Conservation (phyloP, 1,140 invertebrate species). For the Scaptomyza hsui region DNA sequence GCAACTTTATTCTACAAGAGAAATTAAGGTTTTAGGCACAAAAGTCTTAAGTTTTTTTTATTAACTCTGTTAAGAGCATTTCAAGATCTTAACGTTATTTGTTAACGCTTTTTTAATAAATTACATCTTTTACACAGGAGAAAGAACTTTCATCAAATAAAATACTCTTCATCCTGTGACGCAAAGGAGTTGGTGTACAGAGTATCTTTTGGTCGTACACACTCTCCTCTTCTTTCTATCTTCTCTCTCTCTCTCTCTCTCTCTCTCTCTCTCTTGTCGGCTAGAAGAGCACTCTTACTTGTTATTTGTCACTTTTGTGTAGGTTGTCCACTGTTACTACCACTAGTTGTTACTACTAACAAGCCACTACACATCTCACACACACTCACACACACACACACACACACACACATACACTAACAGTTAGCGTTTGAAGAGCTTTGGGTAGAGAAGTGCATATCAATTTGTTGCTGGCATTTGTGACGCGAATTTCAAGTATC, state of each 20-base stretch:
- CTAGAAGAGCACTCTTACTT: not conserved
- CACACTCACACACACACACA: slow-evolving; percentile 14
- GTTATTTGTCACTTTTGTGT: slow-evolving; percentile 3
- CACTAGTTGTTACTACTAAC: slow-evolving; percentile 29
- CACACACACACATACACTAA: slow-evolving; percentile 2
- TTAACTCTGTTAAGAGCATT: too few relatives aligned
- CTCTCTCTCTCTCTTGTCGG: not conserved
- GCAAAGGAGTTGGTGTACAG: too few relatives aligned
- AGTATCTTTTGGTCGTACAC: not conserved
- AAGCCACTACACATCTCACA: slow-evolving; percentile 45
- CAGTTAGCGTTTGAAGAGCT: slow-evolving; percentile 24
- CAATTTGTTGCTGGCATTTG: slow-evolving; percentile 65
- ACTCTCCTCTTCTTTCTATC: too few relatives aligned
- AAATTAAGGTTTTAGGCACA: too few relatives aligned
- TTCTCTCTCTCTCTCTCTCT: too few relatives aligned
- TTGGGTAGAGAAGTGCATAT: slow-evolving; percentile 53
- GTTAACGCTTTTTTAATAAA: too few relatives aligned
- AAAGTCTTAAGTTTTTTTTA: too few relatives aligned
- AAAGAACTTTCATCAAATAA: too few relatives aligned
- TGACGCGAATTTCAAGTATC: slow-evolving; percentile 45
- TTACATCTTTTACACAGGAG: too few relatives aligned
- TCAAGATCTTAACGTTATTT: too few relatives aligned
- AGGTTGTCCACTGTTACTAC: slow-evolving; percentile 31
- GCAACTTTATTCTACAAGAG: too few relatives aligned
- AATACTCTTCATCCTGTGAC: too few relatives aligned